Evolutionary conservation across 2,113 vertebrate genomes (phyloP).

Genomic region (Catharus minimus): DNA sequence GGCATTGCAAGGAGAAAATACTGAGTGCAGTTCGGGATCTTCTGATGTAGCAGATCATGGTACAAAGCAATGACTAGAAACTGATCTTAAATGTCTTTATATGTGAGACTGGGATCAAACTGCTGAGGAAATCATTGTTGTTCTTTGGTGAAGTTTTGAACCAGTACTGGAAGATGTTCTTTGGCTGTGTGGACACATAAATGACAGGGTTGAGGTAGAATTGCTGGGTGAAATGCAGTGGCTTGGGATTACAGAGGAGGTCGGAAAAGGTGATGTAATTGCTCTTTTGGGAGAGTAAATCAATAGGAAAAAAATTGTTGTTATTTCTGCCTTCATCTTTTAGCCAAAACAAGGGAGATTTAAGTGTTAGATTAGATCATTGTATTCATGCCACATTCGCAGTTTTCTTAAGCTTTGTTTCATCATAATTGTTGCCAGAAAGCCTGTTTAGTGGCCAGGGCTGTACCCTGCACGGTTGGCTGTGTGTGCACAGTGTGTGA

Average conservation of each 20-base stretch:
- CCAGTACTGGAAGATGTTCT: not conserved
- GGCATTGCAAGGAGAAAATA: not conserved
- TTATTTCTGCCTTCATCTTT: not conserved
- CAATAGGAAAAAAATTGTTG: not conserved
- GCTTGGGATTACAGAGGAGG: not conserved
- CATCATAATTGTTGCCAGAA: not conserved
- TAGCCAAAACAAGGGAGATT: not conserved
- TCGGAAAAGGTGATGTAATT: not conserved
- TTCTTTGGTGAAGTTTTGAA: not conserved
- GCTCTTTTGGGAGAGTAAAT: not conserved
- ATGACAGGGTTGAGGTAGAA: not conserved
- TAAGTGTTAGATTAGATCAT: not conserved
- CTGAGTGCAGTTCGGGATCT: not conserved
- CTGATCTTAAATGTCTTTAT: not conserved
- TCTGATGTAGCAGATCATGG: not conserved
- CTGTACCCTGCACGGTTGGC: accelerated
- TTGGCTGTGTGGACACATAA: not conserved
- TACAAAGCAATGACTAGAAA: not conserved
- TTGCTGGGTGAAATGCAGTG: not conserved
- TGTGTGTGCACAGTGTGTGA: not conserved
- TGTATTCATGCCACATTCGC: not conserved
- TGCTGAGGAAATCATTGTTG: not conserved
- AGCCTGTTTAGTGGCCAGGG: not conserved
- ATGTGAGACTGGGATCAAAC: not conserved
- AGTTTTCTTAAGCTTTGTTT: not conserved